Percentiles rank a stretch among this genome's conserved stretches.
Conservation (phyloP, 2,888 invertebrate genomes). For the Stenchaetothrips biformis region DNA sequence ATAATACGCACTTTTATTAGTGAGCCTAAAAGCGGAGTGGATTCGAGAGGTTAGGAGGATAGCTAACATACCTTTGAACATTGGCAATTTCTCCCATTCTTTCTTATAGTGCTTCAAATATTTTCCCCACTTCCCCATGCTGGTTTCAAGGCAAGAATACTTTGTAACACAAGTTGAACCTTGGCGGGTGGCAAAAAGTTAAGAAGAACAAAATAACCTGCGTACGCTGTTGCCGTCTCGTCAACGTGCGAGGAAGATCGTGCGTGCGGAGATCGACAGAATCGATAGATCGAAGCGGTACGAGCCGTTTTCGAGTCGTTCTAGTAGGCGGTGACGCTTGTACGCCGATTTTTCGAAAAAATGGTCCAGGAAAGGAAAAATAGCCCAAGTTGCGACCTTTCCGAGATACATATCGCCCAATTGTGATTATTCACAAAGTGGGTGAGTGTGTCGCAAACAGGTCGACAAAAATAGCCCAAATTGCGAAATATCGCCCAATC, state of each 20-base stretch:
- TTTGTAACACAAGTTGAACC: background rate
- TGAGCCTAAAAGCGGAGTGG: background rate
- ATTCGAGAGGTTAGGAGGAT: background rate
- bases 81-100: background rate
- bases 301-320: background rate
- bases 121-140: background rate
- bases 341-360: background rate
- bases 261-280: background rate
- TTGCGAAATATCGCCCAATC: background rate
- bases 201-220: background rate
- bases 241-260: background rate
- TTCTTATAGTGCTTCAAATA: background rate
- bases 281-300: background rate
- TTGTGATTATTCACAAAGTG: background rate
- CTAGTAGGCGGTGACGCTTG: background rate
- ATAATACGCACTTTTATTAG: background rate
- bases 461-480: background rate
- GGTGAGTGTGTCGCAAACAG: background rate
- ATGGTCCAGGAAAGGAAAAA: background rate
- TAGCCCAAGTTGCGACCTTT: background rate
- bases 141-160: background rate
- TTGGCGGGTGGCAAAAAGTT: background rate
- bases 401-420: background rate
- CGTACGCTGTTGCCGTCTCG: background rate
- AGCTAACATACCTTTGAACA: background rate